Evolutionary conservation across 2,113 vertebrate species (phyloP).

Genomic region (Sorex fumeus): DNA sequence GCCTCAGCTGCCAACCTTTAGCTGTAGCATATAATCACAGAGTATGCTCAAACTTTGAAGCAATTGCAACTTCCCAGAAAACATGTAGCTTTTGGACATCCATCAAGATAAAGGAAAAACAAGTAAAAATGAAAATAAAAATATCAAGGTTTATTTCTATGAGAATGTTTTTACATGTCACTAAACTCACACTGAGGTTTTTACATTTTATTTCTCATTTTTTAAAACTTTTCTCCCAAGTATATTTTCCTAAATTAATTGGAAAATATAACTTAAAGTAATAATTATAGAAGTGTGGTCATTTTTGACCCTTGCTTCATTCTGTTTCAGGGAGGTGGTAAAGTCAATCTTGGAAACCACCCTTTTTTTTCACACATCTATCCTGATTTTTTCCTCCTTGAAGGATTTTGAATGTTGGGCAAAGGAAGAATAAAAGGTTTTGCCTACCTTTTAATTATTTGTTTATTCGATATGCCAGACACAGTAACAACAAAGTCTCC

Average conservation of each 20-base stretch:
- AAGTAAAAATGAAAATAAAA: constrained; percentile 79
- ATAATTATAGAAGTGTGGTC: constrained; percentile 72
- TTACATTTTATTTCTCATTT: background rate
- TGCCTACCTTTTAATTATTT: background rate
- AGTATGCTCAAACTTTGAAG: constrained; percentile 78
- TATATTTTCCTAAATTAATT: constrained; percentile 54
- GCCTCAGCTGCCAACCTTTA: constrained; percentile 75
- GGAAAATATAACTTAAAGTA: constrained; percentile 53
- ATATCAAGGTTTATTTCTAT: constrained; percentile 74
- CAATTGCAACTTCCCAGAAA: constrained; percentile 80
- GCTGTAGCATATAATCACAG: constrained; percentile 80
- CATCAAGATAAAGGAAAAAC: constrained; percentile 81
- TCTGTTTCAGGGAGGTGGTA: background rate
- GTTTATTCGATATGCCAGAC: too few species aligned
- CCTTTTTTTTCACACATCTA: background rate
- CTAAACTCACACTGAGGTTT: constrained; percentile 67
- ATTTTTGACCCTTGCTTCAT: background rate
- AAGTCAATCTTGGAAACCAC: background rate
- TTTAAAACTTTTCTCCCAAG: background rate
- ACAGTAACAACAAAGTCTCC: too few species aligned
- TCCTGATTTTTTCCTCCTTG: background rate
- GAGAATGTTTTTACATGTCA: constrained; percentile 72
- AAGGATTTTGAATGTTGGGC: background rate
- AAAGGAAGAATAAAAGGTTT: background rate
- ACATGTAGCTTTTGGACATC: constrained; percentile 80